Percentiles rank a stretch among this genome's conserved stretches.
Conservation (phyloP, 2,797 vertebrate genomes). For the Mus spretus region DNA sequence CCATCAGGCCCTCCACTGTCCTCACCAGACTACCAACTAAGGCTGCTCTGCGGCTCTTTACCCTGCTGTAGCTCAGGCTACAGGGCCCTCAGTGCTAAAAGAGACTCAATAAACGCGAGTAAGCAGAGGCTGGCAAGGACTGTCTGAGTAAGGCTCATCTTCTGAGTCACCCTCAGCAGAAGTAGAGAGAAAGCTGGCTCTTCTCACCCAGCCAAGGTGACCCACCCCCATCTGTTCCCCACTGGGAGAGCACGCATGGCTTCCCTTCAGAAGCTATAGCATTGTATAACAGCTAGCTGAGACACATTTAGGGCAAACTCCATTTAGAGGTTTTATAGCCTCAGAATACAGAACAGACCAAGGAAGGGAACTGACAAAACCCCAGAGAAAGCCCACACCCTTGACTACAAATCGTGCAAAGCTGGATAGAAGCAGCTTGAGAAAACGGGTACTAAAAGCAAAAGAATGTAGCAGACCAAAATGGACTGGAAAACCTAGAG, state of each 20-base stretch:
- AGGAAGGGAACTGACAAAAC: not conserved
- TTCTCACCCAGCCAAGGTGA: too few relatives aligned
- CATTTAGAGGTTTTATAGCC: not conserved
- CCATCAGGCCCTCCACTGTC: too few relatives aligned
- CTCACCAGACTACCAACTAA: not conserved
- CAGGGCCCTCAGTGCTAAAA: not conserved
- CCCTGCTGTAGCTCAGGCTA: not conserved
- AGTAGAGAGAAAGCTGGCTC: not conserved
- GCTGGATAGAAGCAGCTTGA: not conserved
- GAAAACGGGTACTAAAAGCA: not conserved
- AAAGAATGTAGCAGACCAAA: not conserved
- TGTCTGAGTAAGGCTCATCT: not conserved
- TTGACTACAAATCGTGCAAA: not conserved
- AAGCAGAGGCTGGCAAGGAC: not conserved
- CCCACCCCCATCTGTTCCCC: not conserved
- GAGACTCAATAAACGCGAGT: not conserved
- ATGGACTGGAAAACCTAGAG: not conserved
- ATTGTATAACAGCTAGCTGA: not conserved
- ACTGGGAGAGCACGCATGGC: not conserved
- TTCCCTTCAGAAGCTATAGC: not conserved
- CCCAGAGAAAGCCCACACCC: not conserved
- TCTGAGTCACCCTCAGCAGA: not conserved
- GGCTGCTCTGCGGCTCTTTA: not conserved
- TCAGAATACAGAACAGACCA: not conserved
- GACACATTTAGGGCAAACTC: not conserved